These are phyloP conservation scores for Acanthopleura granulata DNA, from an alignment of 2,888 invertebrate genomes.

Conservation along the genomic window DNA sequence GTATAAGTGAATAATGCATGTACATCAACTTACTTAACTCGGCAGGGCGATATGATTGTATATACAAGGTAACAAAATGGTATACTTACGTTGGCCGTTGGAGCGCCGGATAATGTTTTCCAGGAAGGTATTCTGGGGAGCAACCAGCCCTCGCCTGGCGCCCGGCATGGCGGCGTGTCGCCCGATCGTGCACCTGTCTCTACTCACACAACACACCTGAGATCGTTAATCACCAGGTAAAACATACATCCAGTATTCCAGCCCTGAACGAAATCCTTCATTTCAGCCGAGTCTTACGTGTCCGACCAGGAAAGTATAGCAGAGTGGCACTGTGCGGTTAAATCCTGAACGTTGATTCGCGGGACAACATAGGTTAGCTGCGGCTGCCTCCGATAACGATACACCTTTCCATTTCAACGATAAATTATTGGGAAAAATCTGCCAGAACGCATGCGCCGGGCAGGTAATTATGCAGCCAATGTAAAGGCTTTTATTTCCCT, in stretches of 20 bases:
- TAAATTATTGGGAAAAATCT: neutral
- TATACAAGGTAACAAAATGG: too few species aligned
- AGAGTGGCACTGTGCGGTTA: too few species aligned
- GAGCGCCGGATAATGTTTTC: constrained; percentile 99
- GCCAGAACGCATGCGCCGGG: constrained; percentile 40
- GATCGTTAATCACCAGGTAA: neutral
- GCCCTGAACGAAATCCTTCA: neutral
- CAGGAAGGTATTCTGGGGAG: constrained; percentile 99
- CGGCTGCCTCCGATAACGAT: neutral
- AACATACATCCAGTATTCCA: neutral
- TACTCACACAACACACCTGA: neutral
- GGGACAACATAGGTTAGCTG: too few species aligned
- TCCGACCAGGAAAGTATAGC: neutral
- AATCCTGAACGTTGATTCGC: too few species aligned
- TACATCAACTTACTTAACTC: too few species aligned
- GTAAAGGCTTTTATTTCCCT: constrained; percentile 30
- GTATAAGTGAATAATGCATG: too few species aligned
- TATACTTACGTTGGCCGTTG: constrained; percentile 96
- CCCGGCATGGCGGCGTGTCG: constrained; percentile 57
- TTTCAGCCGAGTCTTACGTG: neutral
- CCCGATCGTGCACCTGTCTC: constrained; percentile 8
- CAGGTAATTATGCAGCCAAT: constrained; percentile 50
- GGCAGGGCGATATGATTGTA: too few species aligned
- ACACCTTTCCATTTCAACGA: constrained; percentile 13
- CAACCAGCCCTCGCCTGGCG: constrained; percentile 85